Conservation (phyloP, 2,797 vertebrate species). For the Sternarchorhynchus goeldii region DNA sequence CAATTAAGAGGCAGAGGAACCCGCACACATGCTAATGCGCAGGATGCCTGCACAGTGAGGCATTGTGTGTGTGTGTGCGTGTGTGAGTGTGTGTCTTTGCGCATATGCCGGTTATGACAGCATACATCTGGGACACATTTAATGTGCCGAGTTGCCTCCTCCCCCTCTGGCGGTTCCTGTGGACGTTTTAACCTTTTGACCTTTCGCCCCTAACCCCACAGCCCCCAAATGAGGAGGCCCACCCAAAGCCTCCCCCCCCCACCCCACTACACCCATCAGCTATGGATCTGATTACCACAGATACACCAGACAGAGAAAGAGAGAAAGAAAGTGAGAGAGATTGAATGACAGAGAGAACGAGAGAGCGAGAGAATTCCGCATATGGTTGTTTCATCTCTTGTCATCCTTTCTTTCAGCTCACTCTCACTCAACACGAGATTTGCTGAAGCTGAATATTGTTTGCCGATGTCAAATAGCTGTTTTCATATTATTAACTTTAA, state of each 20-base stretch:
- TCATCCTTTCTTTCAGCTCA: constrained; percentile 26
- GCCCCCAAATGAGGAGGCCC: constrained; percentile 47
- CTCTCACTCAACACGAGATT: neutral
- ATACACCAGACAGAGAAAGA: constrained; percentile 40
- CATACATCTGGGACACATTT: constrained; percentile 56
- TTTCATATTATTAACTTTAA: neutral
- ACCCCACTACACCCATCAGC: constrained; percentile 42
- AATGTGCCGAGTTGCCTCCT: constrained; percentile 43
- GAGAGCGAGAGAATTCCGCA: constrained; percentile 28
- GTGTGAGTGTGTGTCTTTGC: constrained; percentile 17
- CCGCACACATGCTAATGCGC: constrained; percentile 13
- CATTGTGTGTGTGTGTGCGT: constrained; percentile 16
- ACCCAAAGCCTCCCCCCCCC: constrained; percentile 51
- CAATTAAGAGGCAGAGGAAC: constrained; percentile 39
- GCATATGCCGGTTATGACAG: constrained; percentile 28
- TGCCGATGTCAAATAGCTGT: neutral
- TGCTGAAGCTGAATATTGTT: neutral
- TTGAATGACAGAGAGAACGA: constrained; percentile 35
- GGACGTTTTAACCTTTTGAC: constrained; percentile 55
- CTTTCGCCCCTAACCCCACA: constrained; percentile 40
- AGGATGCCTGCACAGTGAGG: constrained; percentile 15
- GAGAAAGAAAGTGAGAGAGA: constrained; percentile 33
- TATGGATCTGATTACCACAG: constrained; percentile 53
- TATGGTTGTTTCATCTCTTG: constrained; percentile 58
- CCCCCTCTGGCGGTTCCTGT: constrained; percentile 58